Evolutionary conservation across 2,797 vertebrate species (phyloP).

Genomic region (Benthosema pterotum): DNA sequence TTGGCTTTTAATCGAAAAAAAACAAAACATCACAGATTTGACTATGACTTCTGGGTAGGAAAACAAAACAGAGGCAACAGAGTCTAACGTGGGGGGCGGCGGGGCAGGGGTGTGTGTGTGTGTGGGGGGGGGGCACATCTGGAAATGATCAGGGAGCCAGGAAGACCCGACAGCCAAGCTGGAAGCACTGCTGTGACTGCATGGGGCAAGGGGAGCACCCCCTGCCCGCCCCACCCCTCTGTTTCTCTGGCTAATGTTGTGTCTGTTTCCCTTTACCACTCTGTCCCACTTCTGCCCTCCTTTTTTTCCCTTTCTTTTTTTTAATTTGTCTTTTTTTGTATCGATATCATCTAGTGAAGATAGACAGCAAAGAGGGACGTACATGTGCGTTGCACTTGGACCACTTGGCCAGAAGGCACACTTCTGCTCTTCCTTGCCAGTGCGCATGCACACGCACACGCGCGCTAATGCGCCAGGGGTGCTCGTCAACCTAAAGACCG

Average conservation of each 20-base stretch:
- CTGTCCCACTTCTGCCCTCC: conserved; percentile 32
- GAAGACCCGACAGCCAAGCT: conserved; percentile 75
- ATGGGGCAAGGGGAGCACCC: conserved; percentile 50
- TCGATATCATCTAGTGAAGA: too few species aligned
- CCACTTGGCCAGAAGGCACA: too few species aligned
- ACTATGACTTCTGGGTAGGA: conserved; percentile 59
- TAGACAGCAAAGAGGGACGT: too few species aligned
- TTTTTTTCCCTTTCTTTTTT: too few species aligned
- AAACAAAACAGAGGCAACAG: conserved; percentile 58
- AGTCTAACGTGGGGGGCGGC: conserved; percentile 37
- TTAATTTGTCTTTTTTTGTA: too few species aligned
- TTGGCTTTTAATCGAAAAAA: conserved; percentile 51
- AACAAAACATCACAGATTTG: conserved; percentile 29
- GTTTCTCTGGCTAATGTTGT: conserved; percentile 4
- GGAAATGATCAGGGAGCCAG: conserved; percentile 74
- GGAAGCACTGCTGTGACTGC: conserved; percentile 40
- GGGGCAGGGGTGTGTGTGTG: conserved; percentile 26
- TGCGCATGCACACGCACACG: conserved; percentile 20
- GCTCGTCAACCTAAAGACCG: too few species aligned
- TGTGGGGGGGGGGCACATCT: conserved; percentile 75
- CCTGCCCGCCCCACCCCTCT: conserved; percentile 27
- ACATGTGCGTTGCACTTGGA: too few species aligned
- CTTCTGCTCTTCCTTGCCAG: conserved; percentile 22
- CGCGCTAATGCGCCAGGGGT: too few species aligned
- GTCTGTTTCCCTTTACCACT: conserved; percentile 29